Base-by-base conservation (phyloP, 2,888 invertebrate genomes). In the Augiades crinisus region DNA sequence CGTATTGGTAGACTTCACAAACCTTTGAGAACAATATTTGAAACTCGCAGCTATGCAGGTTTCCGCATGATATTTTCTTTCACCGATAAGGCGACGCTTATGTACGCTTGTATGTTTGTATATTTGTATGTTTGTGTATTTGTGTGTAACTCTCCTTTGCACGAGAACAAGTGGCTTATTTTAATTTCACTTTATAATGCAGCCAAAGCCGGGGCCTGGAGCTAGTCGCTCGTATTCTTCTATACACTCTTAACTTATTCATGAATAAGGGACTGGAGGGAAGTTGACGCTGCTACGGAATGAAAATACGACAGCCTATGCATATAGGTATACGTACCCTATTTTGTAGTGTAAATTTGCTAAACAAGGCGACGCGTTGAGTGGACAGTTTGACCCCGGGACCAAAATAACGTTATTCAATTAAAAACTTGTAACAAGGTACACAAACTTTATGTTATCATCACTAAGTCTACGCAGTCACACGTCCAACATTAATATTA, bases 221-320 rank as follows among this genome's bases (percentile, higher is more conserved):
- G n/a, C n/a, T n/a, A n/a, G n/a, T n/a, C n/a, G n/a, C 68, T 67
- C 68, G 75, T 75, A 77, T 75, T 72, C 71, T 72, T 76, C 68
- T 61, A 68, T 71, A 71, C 62, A 61, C 57, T 66, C 61, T 65
- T 79, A 70, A 77, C 68, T 75, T 78, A 78, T 80, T 76, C 75
- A 80, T 72, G 70, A n/a, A n/a, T 68, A 68, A 51, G 43, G 47
- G 41, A n/a, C 44, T 33, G 8, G 13, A 21, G 33, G 22, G 22
- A 41, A 45, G 19, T 33, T 31, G 19, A 31, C 12, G 21, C 13
- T 36, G 36, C 13, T 21, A 24, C 13, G 30, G 30, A 30, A 40
- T 24, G 19, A 33, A 27, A 44, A 21, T 19, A 13, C 19, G 21
- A n/a, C 3, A n/a, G n/a, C n/a, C n/a, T 31, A 21, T 40, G 24